Base-by-base conservation (phyloP, 2,888 invertebrate genomes). In the Oconnorella tubifera region DNA sequence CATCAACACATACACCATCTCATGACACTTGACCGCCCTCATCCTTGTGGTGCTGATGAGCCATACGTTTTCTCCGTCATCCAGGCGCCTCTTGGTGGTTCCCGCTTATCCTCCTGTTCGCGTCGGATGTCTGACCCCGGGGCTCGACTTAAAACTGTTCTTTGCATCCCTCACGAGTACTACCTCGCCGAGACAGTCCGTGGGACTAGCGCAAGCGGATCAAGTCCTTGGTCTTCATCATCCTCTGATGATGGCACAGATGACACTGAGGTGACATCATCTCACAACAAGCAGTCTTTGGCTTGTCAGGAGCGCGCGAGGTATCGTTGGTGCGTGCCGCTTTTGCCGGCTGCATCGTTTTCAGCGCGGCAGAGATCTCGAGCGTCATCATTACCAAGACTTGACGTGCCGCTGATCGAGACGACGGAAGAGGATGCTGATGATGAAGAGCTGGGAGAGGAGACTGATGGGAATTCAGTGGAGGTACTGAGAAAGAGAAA, bases 261-360 rank as follows among this genome's bases (percentile, higher is more conserved):
- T 19, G 53, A 51, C 6, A 27, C 14, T 6, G 53, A 51, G 40
- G 40, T 10, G 10, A 40, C 10, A 19, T 10, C 19, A 40, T 40
- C 10, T 40, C 19, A n/a, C n/a, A n/a, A n/a, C n/a, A n/a, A n/a
- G n/a, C n/a, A n/a, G n/a, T n/a, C n/a, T n/a, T n/a, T n/a, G n/a
- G n/a, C n/a, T n/a, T n/a, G n/a, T n/a, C 53, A 51, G 25, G 53
- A 51, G 53, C 53, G 53, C 14, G 53, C 25, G 10, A 10, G 53
- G 10, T 51, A 51, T 27, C 53, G 53, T 19, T 51, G 53, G 53
- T 23, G 53, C 53, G 53, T 51, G 53, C 53, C 53, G 53, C 53
- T 51, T 19, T 27, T 51, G 14, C 53, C 53, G 23, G 53, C 53
- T 23, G 53, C 53, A 6, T 19, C 53, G 53, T 51, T 51, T 27